A percentile compares a stretch with the other conserved stretches of the same genome.
Conservation (phyloP, 2,797 vertebrate species). For the Pogoniulus pusillus region DNA sequence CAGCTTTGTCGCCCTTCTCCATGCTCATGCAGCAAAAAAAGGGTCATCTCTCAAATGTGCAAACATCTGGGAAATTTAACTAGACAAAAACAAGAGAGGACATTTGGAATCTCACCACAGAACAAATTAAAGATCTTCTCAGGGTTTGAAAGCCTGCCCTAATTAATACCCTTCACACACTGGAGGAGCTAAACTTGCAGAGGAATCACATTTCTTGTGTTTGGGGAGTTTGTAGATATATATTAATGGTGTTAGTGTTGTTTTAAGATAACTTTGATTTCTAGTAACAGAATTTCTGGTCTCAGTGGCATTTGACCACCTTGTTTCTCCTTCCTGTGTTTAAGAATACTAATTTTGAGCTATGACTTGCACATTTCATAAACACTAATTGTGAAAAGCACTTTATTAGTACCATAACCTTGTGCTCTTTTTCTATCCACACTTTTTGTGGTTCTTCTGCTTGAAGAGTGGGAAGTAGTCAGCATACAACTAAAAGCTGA, state of each 20-base stretch:
- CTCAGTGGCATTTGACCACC: not conserved
- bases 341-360: not conserved
- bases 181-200: not conserved
- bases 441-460: not conserved
- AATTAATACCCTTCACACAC: not conserved
- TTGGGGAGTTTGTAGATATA: not conserved
- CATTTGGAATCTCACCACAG: constrained; percentile 29
- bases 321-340: not conserved
- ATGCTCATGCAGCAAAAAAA: not conserved
- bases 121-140: not conserved
- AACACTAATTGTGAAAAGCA: not conserved
- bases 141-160: not conserved
- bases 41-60: not conserved
- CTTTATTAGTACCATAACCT: not conserved
- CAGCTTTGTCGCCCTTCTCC: not conserved
- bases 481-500: not conserved
- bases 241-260: not conserved
- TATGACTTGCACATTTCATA: not conserved
- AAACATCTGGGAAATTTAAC: constrained; percentile 20
- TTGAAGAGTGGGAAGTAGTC: not conserved
- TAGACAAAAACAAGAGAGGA: constrained; percentile 6
- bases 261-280: not conserved
- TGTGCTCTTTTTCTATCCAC: not conserved
- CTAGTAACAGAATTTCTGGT: not conserved
- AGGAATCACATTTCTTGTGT: not conserved